phyloP scores from a whole-genome alignment of 2,113 vertebrate genomes.

The Psophia crepitans region DNA sequence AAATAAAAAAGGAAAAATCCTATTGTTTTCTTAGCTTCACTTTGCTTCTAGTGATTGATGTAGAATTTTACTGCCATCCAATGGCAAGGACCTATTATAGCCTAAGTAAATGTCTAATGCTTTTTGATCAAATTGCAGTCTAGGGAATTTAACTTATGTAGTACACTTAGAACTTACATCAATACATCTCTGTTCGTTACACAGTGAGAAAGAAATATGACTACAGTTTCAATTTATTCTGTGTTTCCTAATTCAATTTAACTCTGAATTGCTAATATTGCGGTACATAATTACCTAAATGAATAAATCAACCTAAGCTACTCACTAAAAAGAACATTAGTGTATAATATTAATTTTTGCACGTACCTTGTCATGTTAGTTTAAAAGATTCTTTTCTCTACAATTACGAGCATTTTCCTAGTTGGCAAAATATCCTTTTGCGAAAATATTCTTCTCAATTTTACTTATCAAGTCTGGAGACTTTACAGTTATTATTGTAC shows the following conservation, averaged over 20 bases:
- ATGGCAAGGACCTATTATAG: conserved; percentile 83
- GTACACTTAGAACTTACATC: conserved; percentile 77
- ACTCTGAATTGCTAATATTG: conserved; percentile 93
- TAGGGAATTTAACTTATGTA: conserved; percentile 83
- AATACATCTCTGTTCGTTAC: conserved; percentile 79
- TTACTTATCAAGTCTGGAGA: conserved; percentile 20
- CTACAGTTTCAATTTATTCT: conserved; percentile 83
- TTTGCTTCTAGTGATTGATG: conserved; percentile 85
- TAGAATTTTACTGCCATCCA: conserved; percentile 99
- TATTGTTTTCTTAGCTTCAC: conserved; percentile 72
- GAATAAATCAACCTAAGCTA: conserved; percentile 90
- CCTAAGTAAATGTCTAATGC: conserved; percentile 79
- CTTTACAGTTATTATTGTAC: conserved; percentile 33
- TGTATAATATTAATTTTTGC: conserved; percentile 80
- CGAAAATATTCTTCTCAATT: conserved; percentile 59
- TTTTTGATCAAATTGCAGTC: conserved; percentile 82
- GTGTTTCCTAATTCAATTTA: conserved; percentile 88
- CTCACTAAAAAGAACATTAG: conserved; percentile 84
- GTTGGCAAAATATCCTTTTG: conserved; percentile 65
- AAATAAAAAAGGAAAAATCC: conserved; percentile 74
- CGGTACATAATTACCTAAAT: conserved; percentile 90
- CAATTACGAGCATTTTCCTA: conserved; percentile 66
- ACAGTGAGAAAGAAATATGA: conserved; percentile 82
- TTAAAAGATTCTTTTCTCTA: conserved; percentile 82
- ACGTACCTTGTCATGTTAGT: conserved; percentile 82